Evolutionary conservation across 2,797 vertebrate genomes (phyloP), one percentile per base, ranked within the genome.

Genomic region (Pangasius sanitwongsei): DNA sequence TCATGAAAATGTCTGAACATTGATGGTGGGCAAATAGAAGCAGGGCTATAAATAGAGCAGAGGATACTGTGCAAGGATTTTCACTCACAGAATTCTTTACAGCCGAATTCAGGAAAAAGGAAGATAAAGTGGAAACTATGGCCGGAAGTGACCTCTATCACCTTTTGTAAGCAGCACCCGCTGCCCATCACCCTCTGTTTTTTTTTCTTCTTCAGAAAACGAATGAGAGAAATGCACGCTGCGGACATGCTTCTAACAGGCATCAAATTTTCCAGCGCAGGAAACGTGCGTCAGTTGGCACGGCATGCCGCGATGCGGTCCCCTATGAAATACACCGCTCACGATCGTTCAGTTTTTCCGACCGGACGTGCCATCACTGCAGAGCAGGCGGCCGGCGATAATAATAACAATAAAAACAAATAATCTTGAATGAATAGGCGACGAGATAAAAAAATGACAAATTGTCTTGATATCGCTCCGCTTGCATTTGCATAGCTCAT

Each of bases 111-210:
- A 95, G 95, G 95, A 96, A 96, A 95, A 93, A 94, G 95, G 94
- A 96, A 94, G 95, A 96, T 95, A 96, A 95, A 96, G 94, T 95
- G 96, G 96, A 97, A 97, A 92, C 95, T 89, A 94, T 88, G 89
- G 75, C 93, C 96, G 96, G 96, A 97, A 96, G 94, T 96, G 96
- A 96, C 96, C 96, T 96, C 94, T 13, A 20, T 55, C 95, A 96
- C 96, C 95, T 96, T 94, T 90, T 90, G 91, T 89, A 93, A 91
- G 89, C 92, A 91, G 92, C 91, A 92, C 94, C 94, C 94, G 94
- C 94, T 93, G 94, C 95, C 94, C 94, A 93, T 95, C 94, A 94
- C 93, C 92, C 91, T 92, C 91, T 87, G 92, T 93, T 92, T 93
- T 94, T 93, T 48, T 28, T n/a, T 59, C 1, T 37, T n/a, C 25